A percentile compares a stretch with the other conserved stretches of the same genome.
Evolutionary conservation across 2,888 invertebrate species (phyloP).

Genomic region (Drosophila affinis): DNA sequence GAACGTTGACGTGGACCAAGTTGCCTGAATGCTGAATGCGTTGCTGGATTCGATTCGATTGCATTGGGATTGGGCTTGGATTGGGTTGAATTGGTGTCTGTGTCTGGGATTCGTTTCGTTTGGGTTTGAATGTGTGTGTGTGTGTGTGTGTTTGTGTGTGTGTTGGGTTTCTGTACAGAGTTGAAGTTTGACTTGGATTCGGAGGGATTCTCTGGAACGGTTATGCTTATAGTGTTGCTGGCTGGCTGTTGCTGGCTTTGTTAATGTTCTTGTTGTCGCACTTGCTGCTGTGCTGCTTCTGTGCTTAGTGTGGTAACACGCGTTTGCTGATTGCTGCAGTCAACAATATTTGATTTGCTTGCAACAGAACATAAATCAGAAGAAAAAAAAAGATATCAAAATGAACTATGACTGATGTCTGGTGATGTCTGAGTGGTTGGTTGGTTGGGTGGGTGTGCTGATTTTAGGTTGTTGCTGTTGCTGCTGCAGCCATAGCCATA

Average conservation of each 20-base stretch:
- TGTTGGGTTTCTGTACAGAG: conserved; percentile 21
- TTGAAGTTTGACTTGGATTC: conserved; percentile 1
- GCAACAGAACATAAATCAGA: neutral
- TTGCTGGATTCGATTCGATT: conserved; percentile 18
- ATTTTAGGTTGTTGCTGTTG: conserved; percentile 16
- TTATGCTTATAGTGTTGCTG: conserved; percentile 46
- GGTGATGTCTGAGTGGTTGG: conserved; percentile 16
- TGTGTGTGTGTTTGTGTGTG: conserved; percentile 5
- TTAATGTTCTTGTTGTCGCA: conserved; percentile 47
- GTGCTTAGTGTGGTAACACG: conserved; percentile 36
- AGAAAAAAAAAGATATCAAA: neutral
- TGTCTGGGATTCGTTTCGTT: neutral
- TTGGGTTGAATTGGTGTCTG: neutral
- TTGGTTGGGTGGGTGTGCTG: conserved; percentile 17
- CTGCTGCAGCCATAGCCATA: conserved; percentile 32
- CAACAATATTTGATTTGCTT: conserved; percentile 25
- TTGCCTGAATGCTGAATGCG: conserved; percentile 34
- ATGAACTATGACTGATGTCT: conserved; percentile 30
- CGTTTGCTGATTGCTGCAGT: conserved; percentile 7
- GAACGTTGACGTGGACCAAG: neutral
- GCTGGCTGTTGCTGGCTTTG: conserved; percentile 53
- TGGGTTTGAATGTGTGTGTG: conserved; percentile 6
- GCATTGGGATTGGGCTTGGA: neutral
- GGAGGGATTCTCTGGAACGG: conserved; percentile 58
- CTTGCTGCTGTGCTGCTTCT: neutral